These are phyloP conservation scores for Cebidichthys violaceus DNA, from an alignment of 2,113 vertebrate species.

Conservation along the genomic window DNA sequence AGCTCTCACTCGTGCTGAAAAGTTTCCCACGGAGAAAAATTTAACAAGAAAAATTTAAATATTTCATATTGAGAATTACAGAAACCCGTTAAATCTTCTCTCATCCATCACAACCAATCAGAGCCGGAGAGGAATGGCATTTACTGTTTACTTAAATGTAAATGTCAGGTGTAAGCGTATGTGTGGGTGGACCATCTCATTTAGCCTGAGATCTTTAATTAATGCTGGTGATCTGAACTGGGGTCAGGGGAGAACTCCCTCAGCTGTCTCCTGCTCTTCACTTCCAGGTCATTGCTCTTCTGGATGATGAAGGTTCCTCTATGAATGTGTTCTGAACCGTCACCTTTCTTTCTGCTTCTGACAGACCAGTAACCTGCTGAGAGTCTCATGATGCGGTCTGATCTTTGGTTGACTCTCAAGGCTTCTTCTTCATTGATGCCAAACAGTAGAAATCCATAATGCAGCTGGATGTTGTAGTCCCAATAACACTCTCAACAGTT, in stretches of 20 bases:
- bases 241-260: constrained; percentile 20
- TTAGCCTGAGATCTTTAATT: constrained; percentile 51
- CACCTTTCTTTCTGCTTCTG: neutral
- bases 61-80: too few relatives aligned
- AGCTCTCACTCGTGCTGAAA: neutral
- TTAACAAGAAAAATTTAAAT: too few relatives aligned
- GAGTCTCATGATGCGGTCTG: too few relatives aligned
- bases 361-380: too few relatives aligned
- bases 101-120: constrained; percentile 9
- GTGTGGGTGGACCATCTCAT: constrained; percentile 41
- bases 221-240: constrained; percentile 28
- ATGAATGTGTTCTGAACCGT: neutral
- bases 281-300: neutral
- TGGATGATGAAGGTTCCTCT: neutral
- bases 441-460: too few relatives aligned
- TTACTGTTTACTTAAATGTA: too few relatives aligned
- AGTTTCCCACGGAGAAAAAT: too few relatives aligned
- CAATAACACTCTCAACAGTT: too few relatives aligned
- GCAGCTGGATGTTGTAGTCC: too few relatives aligned
- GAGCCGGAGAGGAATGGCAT: neutral
- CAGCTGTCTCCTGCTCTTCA: constrained; percentile 30
- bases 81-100: neutral
- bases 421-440: too few relatives aligned
- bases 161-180: constrained; percentile 56
- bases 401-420: too few relatives aligned